phyloP scores from a whole-genome alignment of 2,888 invertebrate species.

The Lingula anatina region DNA sequence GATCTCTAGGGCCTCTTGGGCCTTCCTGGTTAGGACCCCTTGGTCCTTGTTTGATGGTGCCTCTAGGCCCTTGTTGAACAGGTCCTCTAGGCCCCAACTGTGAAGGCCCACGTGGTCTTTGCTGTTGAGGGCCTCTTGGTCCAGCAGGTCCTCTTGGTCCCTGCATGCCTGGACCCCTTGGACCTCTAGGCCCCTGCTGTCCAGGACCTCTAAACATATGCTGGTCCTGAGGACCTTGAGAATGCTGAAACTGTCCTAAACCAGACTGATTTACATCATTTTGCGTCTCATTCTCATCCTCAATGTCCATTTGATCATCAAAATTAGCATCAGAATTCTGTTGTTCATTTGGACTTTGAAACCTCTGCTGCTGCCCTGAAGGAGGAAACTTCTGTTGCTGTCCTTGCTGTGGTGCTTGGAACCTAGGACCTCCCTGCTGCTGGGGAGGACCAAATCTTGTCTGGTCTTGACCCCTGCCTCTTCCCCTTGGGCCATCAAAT shows the following conservation, averaged over 20 bases:
- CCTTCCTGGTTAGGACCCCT: too few species aligned
- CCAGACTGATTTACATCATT: too few species aligned
- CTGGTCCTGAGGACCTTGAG: too few species aligned
- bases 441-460: background rate
- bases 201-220: constrained; percentile 1
- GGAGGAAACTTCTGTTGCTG: too few species aligned
- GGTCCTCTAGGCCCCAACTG: constrained; percentile 5
- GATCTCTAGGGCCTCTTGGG: constrained; percentile 1
- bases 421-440: constrained; percentile 1
- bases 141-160: constrained; percentile 9
- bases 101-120: constrained; percentile 1
- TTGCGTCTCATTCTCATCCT: too few species aligned
- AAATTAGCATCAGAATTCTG: background rate
- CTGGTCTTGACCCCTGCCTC: constrained; percentile 3
- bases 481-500: too few species aligned
- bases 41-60: too few species aligned
- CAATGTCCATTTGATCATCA: background rate
- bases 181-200: constrained; percentile 5
- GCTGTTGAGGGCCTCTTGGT: constrained; percentile 2
- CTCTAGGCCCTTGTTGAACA: constrained; percentile 2
- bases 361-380: too few species aligned
- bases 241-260: too few species aligned
- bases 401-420: constrained; percentile 3
- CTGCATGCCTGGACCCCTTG: constrained; percentile 5
- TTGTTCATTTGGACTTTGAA: too few species aligned